phyloP scores from a whole-genome alignment of 2,797 vertebrate genomes.

The Lophotriccus pileatus region DNA sequence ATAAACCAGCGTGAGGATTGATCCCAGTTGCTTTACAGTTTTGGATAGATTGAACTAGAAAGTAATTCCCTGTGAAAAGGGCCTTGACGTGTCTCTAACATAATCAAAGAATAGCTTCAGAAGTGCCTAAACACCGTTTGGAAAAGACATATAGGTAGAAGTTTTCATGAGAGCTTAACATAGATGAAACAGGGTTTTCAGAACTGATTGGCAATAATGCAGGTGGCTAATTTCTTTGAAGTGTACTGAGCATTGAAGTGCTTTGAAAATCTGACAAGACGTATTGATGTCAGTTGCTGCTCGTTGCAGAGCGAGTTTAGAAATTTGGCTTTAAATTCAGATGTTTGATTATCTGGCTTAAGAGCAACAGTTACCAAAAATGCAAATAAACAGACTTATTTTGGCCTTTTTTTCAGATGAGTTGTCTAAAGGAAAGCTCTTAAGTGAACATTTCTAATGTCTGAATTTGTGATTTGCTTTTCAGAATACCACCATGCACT shows the following conservation, averaged over 20 bases:
- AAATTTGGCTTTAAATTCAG: background rate
- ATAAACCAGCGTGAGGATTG: background rate
- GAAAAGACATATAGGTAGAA: background rate
- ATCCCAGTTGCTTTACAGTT: background rate
- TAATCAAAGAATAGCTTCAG: constrained; percentile 14
- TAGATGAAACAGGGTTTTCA: background rate
- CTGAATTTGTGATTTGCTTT: background rate
- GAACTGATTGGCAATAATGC: background rate
- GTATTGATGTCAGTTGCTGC: background rate
- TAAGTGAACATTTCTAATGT: background rate
- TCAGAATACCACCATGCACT: background rate
- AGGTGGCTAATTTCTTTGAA: constrained; percentile 42
- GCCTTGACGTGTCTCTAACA: background rate
- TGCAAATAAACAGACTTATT: background rate
- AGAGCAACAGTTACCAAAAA: background rate
- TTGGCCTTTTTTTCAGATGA: background rate
- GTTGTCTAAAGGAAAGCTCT: background rate
- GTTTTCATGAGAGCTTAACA: background rate
- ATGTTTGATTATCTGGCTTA: background rate
- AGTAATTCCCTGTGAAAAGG: background rate
- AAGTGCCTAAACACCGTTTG: background rate
- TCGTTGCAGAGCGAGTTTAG: background rate
- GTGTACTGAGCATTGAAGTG: background rate
- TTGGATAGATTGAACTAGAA: background rate
- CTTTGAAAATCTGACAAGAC: constrained; percentile 30